phyloP scores from a whole-genome alignment of 2,113 vertebrate genomes.

The Chaenocephalus aceratus region DNA sequence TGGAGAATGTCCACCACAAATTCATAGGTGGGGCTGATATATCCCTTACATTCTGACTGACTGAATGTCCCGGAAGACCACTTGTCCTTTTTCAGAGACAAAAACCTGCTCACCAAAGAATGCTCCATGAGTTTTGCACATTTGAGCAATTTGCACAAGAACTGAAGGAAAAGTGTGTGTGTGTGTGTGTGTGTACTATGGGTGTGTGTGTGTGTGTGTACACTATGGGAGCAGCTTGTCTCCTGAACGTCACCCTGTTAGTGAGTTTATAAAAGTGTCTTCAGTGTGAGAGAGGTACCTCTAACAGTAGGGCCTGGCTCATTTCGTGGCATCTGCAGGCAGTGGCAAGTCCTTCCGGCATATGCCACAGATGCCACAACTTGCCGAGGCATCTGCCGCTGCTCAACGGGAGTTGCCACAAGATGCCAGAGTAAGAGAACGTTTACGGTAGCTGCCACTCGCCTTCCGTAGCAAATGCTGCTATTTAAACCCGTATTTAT shows the following conservation, averaged over 20 bases:
- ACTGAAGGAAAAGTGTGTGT: not conserved
- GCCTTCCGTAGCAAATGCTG: no score
- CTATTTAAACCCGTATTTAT: no score
- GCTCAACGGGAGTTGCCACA: no score
- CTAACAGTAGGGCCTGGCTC: no score
- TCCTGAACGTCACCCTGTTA: not conserved
- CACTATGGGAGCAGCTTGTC: not conserved
- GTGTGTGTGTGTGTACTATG: no score
- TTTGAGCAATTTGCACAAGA: constrained; percentile 29
- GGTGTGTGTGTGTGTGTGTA: no score
- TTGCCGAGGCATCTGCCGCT: no score
- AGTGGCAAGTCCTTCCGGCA: no score
- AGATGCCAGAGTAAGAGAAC: no score
- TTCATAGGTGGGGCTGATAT: constrained; percentile 82
- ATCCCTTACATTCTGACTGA: constrained; percentile 59
- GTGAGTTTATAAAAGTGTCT: not conserved
- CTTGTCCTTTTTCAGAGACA: not conserved
- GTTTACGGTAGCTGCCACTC: no score
- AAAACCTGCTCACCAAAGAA: constrained; percentile 26
- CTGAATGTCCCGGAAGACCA: not conserved
- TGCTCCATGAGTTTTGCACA: constrained; percentile 8
- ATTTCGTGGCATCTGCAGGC: no score
- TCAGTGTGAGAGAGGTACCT: not conserved
- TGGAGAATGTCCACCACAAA: constrained; percentile 83
- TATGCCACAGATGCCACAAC: no score